Conservation (phyloP, 2,113 vertebrate species). For the Hemibagrus wyckioides region DNA sequence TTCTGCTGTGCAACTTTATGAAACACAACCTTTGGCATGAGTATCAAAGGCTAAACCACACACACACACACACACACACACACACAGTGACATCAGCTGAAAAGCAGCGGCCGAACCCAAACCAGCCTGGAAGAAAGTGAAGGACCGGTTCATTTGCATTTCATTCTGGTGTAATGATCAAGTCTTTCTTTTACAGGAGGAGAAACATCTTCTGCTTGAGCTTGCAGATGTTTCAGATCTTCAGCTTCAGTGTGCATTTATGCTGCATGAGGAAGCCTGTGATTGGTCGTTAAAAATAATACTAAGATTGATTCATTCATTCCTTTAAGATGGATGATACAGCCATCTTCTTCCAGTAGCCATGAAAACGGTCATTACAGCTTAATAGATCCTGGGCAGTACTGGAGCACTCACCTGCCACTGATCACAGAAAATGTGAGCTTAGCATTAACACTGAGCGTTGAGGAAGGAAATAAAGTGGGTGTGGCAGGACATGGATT, state of each 20-base stretch:
- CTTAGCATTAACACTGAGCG: background rate
- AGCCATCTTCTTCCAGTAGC: background rate
- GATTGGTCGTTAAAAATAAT: background rate
- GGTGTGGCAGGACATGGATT: too few species aligned
- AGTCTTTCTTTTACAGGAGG: too few species aligned
- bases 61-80: too few species aligned
- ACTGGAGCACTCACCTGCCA: too few species aligned
- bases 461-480: too few species aligned
- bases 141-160: background rate
- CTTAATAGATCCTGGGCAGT: background rate
- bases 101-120: background rate
- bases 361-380: background rate
- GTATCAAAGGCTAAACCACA: background rate
- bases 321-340: background rate
- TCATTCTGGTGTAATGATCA: background rate
- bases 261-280: background rate
- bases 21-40: background rate
- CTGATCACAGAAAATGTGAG: too few species aligned
- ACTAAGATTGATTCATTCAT: background rate
- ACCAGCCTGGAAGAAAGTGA: background rate
- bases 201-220: conserved; percentile 12
- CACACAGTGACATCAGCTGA: background rate
- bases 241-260: too few species aligned
- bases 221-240: conserved; percentile 3
- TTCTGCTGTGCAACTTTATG: background rate